These are phyloP conservation scores for Cephus cinctus DNA, from an alignment of 1,140 invertebrate genomes.

Conservation along the genomic window DNA sequence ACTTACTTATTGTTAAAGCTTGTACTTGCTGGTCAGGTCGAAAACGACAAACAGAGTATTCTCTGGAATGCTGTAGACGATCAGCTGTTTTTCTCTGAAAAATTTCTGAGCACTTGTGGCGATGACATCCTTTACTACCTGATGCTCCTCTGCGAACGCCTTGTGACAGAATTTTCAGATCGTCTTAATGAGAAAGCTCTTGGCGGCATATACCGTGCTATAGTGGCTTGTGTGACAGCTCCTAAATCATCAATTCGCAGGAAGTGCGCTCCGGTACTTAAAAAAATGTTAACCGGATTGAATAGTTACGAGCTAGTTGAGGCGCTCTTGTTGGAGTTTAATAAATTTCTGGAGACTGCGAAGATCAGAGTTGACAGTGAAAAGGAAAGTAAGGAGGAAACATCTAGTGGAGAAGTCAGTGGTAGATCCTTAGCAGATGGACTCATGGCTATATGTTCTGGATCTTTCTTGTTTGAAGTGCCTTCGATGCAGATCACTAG, in stretches of 20 bases:
- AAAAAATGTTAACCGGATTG: constrained; percentile 41
- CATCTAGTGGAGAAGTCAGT: constrained; percentile 29
- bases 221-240: constrained; percentile 64
- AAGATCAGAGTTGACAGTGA: constrained; percentile 56
- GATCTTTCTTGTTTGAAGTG: constrained; percentile 38
- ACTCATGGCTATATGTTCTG: constrained; percentile 45
- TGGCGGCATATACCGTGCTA: constrained; percentile 59
- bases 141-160: constrained; percentile 63
- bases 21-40: constrained; percentile 54
- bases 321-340: constrained; percentile 63
- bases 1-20: constrained; percentile 72
- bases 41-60: constrained; percentile 58
- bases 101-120: constrained; percentile 69
- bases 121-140: constrained; percentile 68
- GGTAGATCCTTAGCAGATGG: constrained; percentile 48
- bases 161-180: constrained; percentile 64
- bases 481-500: constrained; percentile 37
- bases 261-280: constrained; percentile 38
- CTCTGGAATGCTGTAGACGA: constrained; percentile 76
- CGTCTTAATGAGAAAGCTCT: constrained; percentile 59
- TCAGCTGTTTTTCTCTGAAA: constrained; percentile 79
- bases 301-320: constrained; percentile 48
- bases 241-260: constrained; percentile 41
- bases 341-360: constrained; percentile 57
- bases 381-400: constrained; percentile 46